These are phyloP conservation scores for Trachemys scripta DNA, from an alignment of 2,113 vertebrate species.

Conservation along the genomic window DNA sequence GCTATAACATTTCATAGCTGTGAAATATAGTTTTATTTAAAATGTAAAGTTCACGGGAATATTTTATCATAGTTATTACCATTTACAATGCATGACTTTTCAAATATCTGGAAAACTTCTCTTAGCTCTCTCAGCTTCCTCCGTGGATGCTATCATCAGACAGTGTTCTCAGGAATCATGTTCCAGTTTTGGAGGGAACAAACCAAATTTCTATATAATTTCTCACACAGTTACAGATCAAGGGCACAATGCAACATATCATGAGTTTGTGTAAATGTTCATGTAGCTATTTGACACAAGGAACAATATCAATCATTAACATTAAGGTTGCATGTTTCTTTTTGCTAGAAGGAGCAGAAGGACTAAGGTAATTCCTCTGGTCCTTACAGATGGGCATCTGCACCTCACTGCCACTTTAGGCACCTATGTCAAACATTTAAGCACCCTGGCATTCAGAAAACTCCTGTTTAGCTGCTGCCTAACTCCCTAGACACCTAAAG, in stretches of 20 bases:
- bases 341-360: background rate
- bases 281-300: too few species aligned
- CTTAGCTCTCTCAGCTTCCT: background rate
- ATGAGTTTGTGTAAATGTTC: too few species aligned
- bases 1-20: background rate
- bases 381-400: too few species aligned
- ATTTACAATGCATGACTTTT: background rate
- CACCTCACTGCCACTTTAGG: background rate
- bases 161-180: fast-evolving
- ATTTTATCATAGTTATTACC: conserved; percentile 11
- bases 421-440: background rate
- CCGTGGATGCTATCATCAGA: background rate
- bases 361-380: background rate
- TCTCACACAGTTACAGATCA: background rate
- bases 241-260: background rate
- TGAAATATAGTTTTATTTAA: background rate
- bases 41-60: background rate
- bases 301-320: background rate
- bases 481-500: background rate
- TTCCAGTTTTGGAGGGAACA: background rate
- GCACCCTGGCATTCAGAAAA: background rate
- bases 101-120: background rate
- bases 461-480: background rate
- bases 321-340: background rate
- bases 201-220: background rate